Conservation (phyloP, 2,113 vertebrate genomes). For the Rhineura floridana region DNA sequence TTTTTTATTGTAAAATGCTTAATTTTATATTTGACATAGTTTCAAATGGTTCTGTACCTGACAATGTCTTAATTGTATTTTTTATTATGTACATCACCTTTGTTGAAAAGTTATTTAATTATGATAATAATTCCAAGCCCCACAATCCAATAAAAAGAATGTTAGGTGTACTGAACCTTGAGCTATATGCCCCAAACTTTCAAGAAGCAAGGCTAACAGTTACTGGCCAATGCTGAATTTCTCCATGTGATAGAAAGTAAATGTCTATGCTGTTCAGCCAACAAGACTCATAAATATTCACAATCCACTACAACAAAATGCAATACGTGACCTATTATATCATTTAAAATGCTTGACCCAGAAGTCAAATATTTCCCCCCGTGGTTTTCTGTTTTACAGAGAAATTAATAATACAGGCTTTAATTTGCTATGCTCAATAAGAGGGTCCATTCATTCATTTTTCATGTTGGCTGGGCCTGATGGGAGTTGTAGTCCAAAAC, state of each 20-base stretch:
- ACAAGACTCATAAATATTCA: slow-evolving; percentile 2
- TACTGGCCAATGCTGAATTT: no score
- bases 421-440: background rate
- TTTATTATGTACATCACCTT: no score
- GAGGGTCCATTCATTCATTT: background rate
- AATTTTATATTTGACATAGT: background rate
- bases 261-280: background rate
- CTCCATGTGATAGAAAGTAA: background rate
- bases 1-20: background rate
- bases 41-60: no score
- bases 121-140: no score
- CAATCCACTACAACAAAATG: background rate
- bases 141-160: background rate
- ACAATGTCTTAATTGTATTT: no score
- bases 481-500: no score
- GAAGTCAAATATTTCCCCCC: background rate
- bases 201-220: background rate
- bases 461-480: no score
- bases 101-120: no score
- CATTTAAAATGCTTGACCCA: background rate
- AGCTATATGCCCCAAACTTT: background rate
- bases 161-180: background rate
- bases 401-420: background rate
- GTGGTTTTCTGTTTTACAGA: background rate
- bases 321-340: slow-evolving; percentile 1